Conservation (phyloP, 92 coral and sea anemone genomes). For the Pocillopora meandrina region DNA sequence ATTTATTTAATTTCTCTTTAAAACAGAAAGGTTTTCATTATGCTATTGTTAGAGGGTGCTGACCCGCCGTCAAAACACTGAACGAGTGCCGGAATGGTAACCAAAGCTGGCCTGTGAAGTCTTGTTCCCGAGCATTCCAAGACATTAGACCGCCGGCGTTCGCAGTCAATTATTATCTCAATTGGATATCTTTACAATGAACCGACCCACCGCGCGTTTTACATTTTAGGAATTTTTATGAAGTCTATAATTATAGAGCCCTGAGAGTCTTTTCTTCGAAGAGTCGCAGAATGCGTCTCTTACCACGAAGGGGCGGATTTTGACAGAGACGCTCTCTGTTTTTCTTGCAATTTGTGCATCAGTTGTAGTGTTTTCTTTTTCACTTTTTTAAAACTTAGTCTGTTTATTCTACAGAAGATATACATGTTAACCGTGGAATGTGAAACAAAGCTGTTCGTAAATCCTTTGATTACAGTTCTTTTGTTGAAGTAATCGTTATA, state of each 20-base stretch:
- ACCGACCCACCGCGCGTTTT: constrained; percentile 13
- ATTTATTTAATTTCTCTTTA: constrained; percentile 33
- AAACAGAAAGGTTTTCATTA: constrained; percentile 6
- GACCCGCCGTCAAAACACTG: background rate
- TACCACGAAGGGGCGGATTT: background rate
- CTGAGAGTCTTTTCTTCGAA: background rate
- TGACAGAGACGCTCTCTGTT: background rate
- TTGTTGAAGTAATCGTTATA: constrained; percentile 25
- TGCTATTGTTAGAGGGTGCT: constrained; percentile 18
- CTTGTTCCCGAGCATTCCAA: constrained; percentile 1
- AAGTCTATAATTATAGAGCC: background rate
- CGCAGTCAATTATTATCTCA: constrained; percentile 23
- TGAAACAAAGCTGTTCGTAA: constrained; percentile 7
- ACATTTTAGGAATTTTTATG: constrained; percentile 25
- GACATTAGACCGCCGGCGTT: background rate
- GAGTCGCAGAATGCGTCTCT: background rate
- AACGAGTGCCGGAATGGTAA: background rate
- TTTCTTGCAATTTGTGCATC: background rate
- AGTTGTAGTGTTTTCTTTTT: background rate
- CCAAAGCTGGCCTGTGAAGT: background rate
- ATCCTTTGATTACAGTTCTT: constrained; percentile 6
- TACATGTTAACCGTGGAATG: constrained; percentile 38
- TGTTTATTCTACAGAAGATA: background rate
- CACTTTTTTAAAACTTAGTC: background rate
- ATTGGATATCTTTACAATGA: background rate